Evolutionary conservation across 2,113 vertebrate species (phyloP), one percentile per base, ranked within the genome.

Genomic region (Anser cygnoides): DNA sequence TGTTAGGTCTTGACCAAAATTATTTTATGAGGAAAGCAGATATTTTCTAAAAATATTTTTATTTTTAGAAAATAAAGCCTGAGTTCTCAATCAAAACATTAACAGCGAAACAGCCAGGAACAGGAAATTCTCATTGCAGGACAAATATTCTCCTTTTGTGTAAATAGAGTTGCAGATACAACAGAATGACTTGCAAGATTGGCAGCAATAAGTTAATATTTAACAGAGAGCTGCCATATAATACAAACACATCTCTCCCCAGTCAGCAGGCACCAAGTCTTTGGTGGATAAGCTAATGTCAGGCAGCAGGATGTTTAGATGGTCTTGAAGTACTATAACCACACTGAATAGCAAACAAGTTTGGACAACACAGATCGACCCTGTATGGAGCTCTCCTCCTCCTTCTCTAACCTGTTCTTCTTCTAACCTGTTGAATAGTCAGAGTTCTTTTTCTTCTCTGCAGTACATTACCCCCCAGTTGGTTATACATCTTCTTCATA

Each of bases 281-380:
- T 35, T 0, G 1, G 28, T 35, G 44, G 63, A 4, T 1, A 62
- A 66, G 81, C 23, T 71, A 68, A 16, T 6, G 37, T 29, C 71
- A 52, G 49, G 39, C 62, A 52, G 63, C 18, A 37, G 71, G 63
- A 31, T 21, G 11, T 77, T 58, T 59, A 59, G 39, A 26, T 17
- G 17, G 4, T 31, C 22, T 55, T 28, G 22, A 63, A 29, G 54
- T 25, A 12, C 39, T 3, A 4, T 11, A 58, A 41, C 37, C 17
- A 31, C 52, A 52, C 19, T 13, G 65, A 59, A 61, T 0, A 70
- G 35, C 43, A 67, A 82, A 82, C 43, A 35, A 50, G 16, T 63
- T 84, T 41, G 61, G 65, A 65, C 50, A 62, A n/a, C 3, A 4
- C 61, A 43, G 65, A 68, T 11, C 1, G 1, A 3, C 7, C 44